Base-by-base conservation (phyloP, 2,888 invertebrate genomes). In the Pristionchus entomophagus region DNA sequence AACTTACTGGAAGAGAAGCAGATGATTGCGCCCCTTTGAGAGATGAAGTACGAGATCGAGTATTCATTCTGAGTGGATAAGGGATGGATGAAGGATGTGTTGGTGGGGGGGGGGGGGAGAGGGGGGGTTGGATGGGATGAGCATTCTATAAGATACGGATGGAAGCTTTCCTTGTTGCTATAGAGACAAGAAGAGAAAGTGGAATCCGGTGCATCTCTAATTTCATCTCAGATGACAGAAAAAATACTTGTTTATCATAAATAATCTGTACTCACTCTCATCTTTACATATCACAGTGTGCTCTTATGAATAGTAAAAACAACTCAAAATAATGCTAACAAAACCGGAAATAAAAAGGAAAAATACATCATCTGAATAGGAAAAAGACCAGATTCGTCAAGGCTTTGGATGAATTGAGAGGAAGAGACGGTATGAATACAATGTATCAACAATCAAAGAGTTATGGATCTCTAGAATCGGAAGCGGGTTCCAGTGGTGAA, bases 181-280 rank as follows among this genome's bases (percentile, higher is more conserved):
- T 73, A 73, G 73, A 45, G 41, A 73, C 73, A 41, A 73, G 45
- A 41, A 29, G 73, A 41, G 73, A 73, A 73, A 69, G 26, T 12
- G 26, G 45, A 26, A 73, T 41, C 41, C 41, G n/a, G 41, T 35
- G 22, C 19, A 73, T 73, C 41, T 41, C 45, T n/a, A n/a, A n/a
- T n/a, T n/a, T n/a, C n/a, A n/a, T n/a, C 65, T 26, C 26, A 73
- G 26, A 45, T 8, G 69, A 2, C n/a, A 17, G 22, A 41, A 41
- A 73, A 45, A 19, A 38, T 26, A 22, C 22, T 41, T 45, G 26
- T 73, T 73, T 73, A 41, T 45, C 73, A 45, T 26, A n/a, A n/a
- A n/a, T 69, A 73, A 73, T 73, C 41, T 73, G 73, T 73, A 73
- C 73, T 73, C 41, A 73, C 73, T 73, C 41, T 73, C 41, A 73